Percentiles rank a stretch among this genome's conserved stretches.
phyloP scores from a whole-genome alignment of 2,797 vertebrate genomes.

The Chelon labrosus region DNA sequence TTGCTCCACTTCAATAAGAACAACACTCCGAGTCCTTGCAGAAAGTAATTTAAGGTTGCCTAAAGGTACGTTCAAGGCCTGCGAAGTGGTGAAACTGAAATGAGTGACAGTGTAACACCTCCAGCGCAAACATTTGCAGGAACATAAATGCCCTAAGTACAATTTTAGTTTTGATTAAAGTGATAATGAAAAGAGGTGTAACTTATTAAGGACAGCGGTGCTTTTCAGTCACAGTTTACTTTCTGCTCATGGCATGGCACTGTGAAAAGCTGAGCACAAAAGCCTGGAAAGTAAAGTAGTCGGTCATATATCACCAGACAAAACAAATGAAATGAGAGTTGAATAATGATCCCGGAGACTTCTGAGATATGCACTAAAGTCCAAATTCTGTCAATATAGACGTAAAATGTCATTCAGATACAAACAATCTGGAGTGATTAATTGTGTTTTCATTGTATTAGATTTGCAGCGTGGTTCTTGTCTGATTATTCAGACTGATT shows the following conservation, averaged over 20 bases:
- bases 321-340: constrained; percentile 45
- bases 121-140: constrained; percentile 20
- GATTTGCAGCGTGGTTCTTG: constrained; percentile 55
- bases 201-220: not conserved
- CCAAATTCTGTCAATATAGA: constrained; percentile 46
- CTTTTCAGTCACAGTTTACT: constrained; percentile 1
- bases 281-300: constrained; percentile 6
- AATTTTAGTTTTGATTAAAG: constrained; percentile 13
- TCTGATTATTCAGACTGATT: constrained; percentile 60
- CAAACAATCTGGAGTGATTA: constrained; percentile 56
- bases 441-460: constrained; percentile 63
- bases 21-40: constrained; percentile 26
- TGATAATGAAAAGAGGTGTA: constrained; percentile 24
- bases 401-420: constrained; percentile 38
- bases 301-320: constrained; percentile 41
- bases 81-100: constrained; percentile 36
- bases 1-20: constrained; percentile 39
- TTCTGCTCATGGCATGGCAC: not conserved
- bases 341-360: constrained; percentile 47
- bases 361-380: constrained; percentile 42
- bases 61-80: constrained; percentile 28
- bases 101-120: constrained; percentile 17
- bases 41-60: constrained; percentile 45
- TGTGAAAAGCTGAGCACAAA: constrained; percentile 1
- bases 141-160: constrained; percentile 15